phyloP scores from a whole-genome alignment of 2,113 vertebrate species.

The Sorex araneus region DNA sequence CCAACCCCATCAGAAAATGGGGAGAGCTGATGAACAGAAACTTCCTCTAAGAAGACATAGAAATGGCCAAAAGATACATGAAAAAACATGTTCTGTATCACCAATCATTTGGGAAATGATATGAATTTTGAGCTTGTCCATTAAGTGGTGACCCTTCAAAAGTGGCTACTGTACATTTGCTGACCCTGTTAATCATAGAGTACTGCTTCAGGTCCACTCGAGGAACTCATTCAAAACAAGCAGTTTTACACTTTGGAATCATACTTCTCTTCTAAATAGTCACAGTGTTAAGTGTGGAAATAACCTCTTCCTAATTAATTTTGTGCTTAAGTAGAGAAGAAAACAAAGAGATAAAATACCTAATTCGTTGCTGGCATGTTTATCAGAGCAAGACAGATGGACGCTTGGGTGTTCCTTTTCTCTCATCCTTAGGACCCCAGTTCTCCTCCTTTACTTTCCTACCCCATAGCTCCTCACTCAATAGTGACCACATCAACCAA shows the following conservation, averaged over 20 bases:
- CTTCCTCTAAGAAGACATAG: too few species aligned
- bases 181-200: slow-evolving; percentile 36
- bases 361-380: not conserved
- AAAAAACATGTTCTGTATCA: too few species aligned
- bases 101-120: too few species aligned
- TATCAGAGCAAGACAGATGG: not conserved
- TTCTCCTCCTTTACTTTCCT: too few species aligned
- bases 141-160: not conserved
- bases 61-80: too few species aligned
- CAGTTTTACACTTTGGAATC: slow-evolving; percentile 43
- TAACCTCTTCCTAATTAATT: slow-evolving; percentile 54
- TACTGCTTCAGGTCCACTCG: slow-evolving; percentile 6
- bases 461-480: not conserved
- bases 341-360: slow-evolving; percentile 31
- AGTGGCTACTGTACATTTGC: not conserved
- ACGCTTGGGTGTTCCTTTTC: not conserved
- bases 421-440: not conserved
- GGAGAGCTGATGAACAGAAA: too few species aligned
- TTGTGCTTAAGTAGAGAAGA: slow-evolving; percentile 43
- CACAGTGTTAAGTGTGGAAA: slow-evolving; percentile 55
- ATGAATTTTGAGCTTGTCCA: not conserved
- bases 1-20: too few species aligned
- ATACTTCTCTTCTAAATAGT: slow-evolving; percentile 58
- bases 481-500: not conserved
- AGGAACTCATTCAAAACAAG: slow-evolving; percentile 57